Evolutionary conservation across 2,888 invertebrate genomes (phyloP), one percentile per base, ranked within the genome.

Genomic region (Andrena camellia): DNA sequence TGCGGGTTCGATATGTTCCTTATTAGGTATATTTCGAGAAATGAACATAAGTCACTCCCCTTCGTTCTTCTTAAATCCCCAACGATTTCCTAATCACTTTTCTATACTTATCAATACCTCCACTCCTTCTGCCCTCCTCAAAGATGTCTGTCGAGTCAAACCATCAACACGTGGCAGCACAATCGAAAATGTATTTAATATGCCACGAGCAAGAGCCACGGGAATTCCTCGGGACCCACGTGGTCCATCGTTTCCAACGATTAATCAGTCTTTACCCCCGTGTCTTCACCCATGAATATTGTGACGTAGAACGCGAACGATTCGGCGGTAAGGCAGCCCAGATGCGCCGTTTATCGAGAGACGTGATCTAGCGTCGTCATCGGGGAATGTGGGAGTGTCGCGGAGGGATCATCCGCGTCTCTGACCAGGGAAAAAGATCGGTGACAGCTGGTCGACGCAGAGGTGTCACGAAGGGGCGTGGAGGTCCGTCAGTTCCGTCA

Each of bases 301-400:
- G 13, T 60, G 69, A 50, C 69, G 59, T 48, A 59, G 76, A 86
- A 86, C 83, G 72, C 81, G 80, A 75, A 81, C 83, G 83, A 84
- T 86, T 73, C 75, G 67, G 35, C 69, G 72, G 67, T 70, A 68
- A 64, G 79, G 59, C 62, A 76, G 73, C 71, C 86, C 81, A 79
- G 80, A 88, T 85, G 81, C 81, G 42, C 80, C 72, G 10, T 84
- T 86, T 91, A 91, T 92, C 92, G 87, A 73, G 77, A 64, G 80
- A 77, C 76, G 78, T 85, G 89, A 93, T 93, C 92, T 90, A 85
- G 92, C 92, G 90, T 92, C 92, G 93, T 93, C 93, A 93, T 93
- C 88, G 91, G 91, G 88, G 93, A 93, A 93, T 93, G 93, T 93
- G 93, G 93, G 93, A 92, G 93, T 93, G 93, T 92, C 93, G 90